These are phyloP conservation scores for Polyommatus icarus DNA, from an alignment of 2,888 invertebrate species.

Conservation along the genomic window DNA sequence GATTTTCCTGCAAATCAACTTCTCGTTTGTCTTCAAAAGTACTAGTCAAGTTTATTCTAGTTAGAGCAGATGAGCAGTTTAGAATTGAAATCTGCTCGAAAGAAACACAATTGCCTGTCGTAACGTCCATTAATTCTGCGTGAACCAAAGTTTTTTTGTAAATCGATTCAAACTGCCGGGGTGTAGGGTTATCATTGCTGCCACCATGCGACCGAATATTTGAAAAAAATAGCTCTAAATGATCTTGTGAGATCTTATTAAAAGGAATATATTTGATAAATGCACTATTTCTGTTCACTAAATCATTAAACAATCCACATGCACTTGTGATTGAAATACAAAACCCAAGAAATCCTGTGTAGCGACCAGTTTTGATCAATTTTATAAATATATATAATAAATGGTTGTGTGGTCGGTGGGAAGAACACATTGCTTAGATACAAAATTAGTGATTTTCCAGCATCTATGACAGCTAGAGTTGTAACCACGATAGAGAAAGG, in stretches of 20 bases:
- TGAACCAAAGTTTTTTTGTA: constrained; percentile 4
- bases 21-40: background rate
- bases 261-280: constrained; percentile 21
- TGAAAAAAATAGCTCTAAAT: constrained; percentile 32
- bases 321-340: background rate
- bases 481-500: no score
- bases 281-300: background rate
- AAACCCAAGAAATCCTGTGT: background rate
- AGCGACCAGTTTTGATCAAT: background rate
- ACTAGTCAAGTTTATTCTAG: constrained; percentile 29
- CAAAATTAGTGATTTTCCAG: no score
- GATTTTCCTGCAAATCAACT: constrained; percentile 1
- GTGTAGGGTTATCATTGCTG: constrained; percentile 24
- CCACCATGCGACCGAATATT: background rate
- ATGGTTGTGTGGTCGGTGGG: no score
- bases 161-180: constrained; percentile 32
- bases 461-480: no score
- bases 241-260: constrained; percentile 19
- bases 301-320: background rate
- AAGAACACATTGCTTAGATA: no score
- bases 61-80: constrained; percentile 29
- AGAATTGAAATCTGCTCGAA: constrained; percentile 27
- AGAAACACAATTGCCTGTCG: no score
- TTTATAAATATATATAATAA: no score
- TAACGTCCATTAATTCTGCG: background rate